Base-by-base conservation (phyloP, 2,113 vertebrate genomes). In the Bothrops jararaca region DNA sequence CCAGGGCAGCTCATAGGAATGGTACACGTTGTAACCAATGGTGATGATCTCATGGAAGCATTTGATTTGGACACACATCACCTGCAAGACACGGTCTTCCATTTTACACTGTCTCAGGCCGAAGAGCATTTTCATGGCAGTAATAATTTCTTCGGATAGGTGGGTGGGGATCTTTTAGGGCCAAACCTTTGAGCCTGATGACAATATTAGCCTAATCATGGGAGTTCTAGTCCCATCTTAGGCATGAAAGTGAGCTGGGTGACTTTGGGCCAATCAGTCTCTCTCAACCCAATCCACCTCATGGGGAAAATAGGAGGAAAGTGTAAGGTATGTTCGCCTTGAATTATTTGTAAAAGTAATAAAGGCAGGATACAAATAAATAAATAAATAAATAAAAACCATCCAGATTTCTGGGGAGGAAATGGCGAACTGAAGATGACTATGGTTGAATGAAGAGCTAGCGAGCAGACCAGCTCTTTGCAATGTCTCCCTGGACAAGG, bases 21-120 rank as follows among this genome's bases (percentile, higher is more conserved):
- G 99, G 96, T 99, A 99, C 60, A 99, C 99, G 0, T 98, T 99
- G 96, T 99, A 99, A 92, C 99, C 99, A 12, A 99, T 99, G 2
- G 98, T 99, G 98, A 99, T 99, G 94, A 99, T 99, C 97, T 99
- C 99, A 0, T 99, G 99, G 97, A 99, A 99, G 96, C 99, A 99
- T 92, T 99, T 99, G 95, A 99, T 99, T 98, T 99, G 99, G 91
- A 99, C 99, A 94, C 98, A 98, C 96, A 99, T 98, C 94, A 99
- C 99, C 99, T 99, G 97, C 39, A 95, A 86, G 90, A 93, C 53
- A 96, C 94, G 45, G 94, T 2, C 26, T 13, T 11, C 2, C 20
- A 2, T 34, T 9, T 86, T 20, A 50, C 15, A 18, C 80, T 0
- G 29, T 57, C 42, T n/a, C 48, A 57, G 56, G 56, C 20, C 56